A percentile compares a stretch with the other conserved stretches of the same genome.
phyloP scores from a whole-genome alignment of 2,888 invertebrate genomes.

The Drosophila macrospina region DNA sequence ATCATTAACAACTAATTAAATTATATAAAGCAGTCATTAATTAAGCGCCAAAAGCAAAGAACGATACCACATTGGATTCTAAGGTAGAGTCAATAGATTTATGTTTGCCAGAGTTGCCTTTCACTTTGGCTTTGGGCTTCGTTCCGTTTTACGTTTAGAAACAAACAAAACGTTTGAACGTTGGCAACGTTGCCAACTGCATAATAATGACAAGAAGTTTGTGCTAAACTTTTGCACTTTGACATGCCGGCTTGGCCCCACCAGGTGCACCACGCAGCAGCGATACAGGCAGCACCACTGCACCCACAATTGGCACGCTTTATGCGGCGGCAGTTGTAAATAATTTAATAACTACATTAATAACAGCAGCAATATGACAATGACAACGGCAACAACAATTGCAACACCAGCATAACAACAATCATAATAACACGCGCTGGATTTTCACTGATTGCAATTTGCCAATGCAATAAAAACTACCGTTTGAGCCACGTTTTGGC shows the following conservation, averaged over 20 bases:
- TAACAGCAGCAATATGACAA: conserved; percentile 67
- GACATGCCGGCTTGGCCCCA: conserved; percentile 54
- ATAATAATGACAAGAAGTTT: conserved; percentile 79
- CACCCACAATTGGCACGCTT: conserved; percentile 68
- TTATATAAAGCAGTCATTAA: conserved; percentile 79
- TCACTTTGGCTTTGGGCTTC: conserved; percentile 45
- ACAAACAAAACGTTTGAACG: conserved; percentile 9
- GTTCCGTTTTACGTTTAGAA: background rate
- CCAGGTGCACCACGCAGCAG: conserved; percentile 45
- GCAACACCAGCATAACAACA: conserved; percentile 42
- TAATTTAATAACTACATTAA: conserved; percentile 81
- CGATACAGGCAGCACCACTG: conserved; percentile 41
- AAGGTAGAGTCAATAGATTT: conserved; percentile 1
- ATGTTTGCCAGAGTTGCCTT: conserved; percentile 54
- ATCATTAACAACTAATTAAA: conserved; percentile 81
- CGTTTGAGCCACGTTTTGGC: conserved; percentile 67
- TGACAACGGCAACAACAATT: conserved; percentile 39
- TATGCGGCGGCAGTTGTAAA: conserved; percentile 77
- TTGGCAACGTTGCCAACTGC: conserved; percentile 22
- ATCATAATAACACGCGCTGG: conserved; percentile 72
- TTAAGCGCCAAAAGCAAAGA: conserved; percentile 51
- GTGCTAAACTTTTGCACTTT: conserved; percentile 76
- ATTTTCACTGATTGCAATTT: conserved; percentile 64
- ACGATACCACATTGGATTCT: conserved; percentile 36
- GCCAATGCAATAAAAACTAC: conserved; percentile 79